These are phyloP conservation scores for Scaptomyza caliginosa DNA, from an alignment of 2,888 invertebrate genomes.

Conservation along the genomic window DNA sequence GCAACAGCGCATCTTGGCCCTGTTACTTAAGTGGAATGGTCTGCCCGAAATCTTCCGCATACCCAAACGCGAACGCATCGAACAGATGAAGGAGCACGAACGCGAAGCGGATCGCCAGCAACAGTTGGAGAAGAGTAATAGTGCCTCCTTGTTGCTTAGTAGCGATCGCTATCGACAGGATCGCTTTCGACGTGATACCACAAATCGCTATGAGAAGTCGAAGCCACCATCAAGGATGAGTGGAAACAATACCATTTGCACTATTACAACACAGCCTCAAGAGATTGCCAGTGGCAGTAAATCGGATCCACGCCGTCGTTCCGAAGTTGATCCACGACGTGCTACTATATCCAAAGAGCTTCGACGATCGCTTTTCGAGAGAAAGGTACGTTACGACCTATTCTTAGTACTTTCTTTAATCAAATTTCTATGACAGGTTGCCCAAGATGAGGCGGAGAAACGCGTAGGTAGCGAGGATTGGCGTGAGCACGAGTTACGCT, in stretches of 20 bases:
- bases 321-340: constrained; percentile 42
- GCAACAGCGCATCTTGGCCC: constrained; percentile 45
- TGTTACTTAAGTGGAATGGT: constrained; percentile 78
- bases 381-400: constrained; percentile 65
- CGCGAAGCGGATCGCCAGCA: constrained; percentile 90
- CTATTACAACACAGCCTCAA: constrained; percentile 52
- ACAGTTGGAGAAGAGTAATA: constrained; percentile 40
- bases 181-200: constrained; percentile 63
- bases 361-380: constrained; percentile 82
- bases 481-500: constrained; percentile 82
- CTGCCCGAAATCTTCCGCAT: constrained; percentile 86
- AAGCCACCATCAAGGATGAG: constrained; percentile 58
- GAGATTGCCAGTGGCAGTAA: constrained; percentile 27
- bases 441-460: constrained; percentile 83
- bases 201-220: constrained; percentile 51
- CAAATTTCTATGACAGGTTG: constrained; percentile 69
- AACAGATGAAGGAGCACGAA: constrained; percentile 98
- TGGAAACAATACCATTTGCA: constrained; percentile 70
- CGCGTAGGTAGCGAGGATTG: constrained; percentile 81
- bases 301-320: constrained; percentile 27
- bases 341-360: constrained; percentile 80
- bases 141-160: constrained; percentile 26
- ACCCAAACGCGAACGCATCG: constrained; percentile 96
- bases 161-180: constrained; percentile 66
- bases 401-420: neutral